A percentile compares a stretch with the other conserved stretches of the same genome.
These are phyloP conservation scores for Uria aalge DNA, from an alignment of 2,113 vertebrate species.

Conservation along the genomic window DNA sequence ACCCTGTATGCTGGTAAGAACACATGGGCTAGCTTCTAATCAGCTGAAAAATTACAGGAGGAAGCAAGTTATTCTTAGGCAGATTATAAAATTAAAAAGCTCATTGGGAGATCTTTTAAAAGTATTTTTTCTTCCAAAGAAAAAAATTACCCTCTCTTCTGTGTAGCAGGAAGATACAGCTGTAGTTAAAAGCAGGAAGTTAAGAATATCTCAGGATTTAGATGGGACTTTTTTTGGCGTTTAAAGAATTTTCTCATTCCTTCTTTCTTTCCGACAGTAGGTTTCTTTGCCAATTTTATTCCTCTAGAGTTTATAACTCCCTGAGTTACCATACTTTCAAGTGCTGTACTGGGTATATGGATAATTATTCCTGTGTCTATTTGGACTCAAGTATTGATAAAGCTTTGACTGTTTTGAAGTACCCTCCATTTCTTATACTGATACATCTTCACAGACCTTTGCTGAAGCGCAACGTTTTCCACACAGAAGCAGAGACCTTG, in stretches of 20 bases:
- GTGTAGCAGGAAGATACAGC: not conserved
- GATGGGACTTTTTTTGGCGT: not conserved
- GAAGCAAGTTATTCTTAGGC: not conserved
- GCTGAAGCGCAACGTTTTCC: not conserved
- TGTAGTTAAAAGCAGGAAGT: not conserved
- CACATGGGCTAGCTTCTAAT: not conserved
- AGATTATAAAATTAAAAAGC: constrained; percentile 17
- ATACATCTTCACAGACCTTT: constrained; percentile 3
- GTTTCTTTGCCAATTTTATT: constrained; percentile 8
- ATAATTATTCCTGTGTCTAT: constrained; percentile 47
- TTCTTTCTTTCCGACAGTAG: constrained; percentile 8
- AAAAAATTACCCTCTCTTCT: not conserved
- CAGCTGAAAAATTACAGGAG: constrained; percentile 20
- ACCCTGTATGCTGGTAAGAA: not conserved
- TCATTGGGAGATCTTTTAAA: not conserved
- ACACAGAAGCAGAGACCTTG: not conserved
- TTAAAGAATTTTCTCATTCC: constrained; percentile 21
- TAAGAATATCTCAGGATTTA: constrained; percentile 32
- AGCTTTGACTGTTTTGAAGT: not conserved
- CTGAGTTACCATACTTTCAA: not conserved
- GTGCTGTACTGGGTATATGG: not conserved
- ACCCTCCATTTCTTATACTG: not conserved
- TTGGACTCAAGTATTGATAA: not conserved
- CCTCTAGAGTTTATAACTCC: constrained; percentile 22
- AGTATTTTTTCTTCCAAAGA: not conserved